These are phyloP conservation scores for Plectus sambesii DNA, from an alignment of 1,140 invertebrate species.

Conservation along the genomic window DNA sequence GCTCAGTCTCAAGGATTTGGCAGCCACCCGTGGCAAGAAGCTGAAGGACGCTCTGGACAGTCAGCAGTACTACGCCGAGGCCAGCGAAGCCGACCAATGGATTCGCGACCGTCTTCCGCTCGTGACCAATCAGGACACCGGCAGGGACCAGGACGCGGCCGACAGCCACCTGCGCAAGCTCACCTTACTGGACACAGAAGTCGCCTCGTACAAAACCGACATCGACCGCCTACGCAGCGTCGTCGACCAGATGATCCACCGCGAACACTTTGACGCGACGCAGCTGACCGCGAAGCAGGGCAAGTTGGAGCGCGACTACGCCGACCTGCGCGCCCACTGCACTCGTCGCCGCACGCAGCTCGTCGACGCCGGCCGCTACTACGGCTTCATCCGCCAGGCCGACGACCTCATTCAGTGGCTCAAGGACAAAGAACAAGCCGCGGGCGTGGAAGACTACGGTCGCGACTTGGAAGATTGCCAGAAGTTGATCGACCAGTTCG, in stretches of 20 bases:
- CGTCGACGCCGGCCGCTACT: conserved; percentile 48
- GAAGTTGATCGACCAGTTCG: conserved; percentile 74
- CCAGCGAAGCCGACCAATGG: conserved; percentile 76
- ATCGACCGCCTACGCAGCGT: conserved; percentile 59
- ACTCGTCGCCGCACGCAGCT: conserved; percentile 27
- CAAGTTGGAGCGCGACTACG: conserved; percentile 58
- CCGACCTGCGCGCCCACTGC: conserved; percentile 59
- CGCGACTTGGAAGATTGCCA: conserved; percentile 70
- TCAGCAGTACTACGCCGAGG: too few relatives aligned
- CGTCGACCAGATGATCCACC: conserved; percentile 57
- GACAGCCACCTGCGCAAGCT: conserved; percentile 63
- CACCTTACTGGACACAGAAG: conserved; percentile 66
- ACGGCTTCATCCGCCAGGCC: conserved; percentile 68
- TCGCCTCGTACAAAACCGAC: conserved; percentile 59
- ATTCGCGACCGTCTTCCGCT: conserved; percentile 64
- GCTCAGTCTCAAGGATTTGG: conserved; percentile 57
- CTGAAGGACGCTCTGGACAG: too few relatives aligned
- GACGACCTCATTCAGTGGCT: conserved; percentile 82
- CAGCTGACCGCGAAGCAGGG: conserved; percentile 35
- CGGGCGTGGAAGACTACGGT: conserved; percentile 83
- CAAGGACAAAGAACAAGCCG: conserved; percentile 68
- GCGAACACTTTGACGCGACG: conserved; percentile 64
- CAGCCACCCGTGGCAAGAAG: conserved; percentile 48
- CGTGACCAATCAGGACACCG: conserved; percentile 63
- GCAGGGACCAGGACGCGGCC: conserved; percentile 75